Evolutionary conservation across 2,113 vertebrate species (phyloP).

Genomic region (Astur gentilis): DNA sequence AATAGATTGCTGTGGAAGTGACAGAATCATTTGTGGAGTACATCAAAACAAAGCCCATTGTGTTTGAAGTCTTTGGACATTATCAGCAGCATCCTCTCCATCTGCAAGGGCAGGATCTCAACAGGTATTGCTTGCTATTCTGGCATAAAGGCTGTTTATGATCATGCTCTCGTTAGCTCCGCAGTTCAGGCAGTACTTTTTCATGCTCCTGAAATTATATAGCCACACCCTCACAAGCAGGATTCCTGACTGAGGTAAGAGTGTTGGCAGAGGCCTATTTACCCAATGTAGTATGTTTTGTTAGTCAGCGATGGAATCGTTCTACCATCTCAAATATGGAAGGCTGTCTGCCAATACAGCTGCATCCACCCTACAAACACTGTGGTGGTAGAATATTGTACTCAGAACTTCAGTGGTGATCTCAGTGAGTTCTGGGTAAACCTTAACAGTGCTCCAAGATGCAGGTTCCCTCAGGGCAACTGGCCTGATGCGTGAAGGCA

Average conservation of each 20-base stretch:
- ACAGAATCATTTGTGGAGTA: slow-evolving; percentile 96
- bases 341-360: background rate
- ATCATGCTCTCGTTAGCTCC: background rate
- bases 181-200: background rate
- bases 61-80: slow-evolving; percentile 98
- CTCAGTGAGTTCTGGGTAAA: background rate
- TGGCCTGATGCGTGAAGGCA: too few relatives aligned
- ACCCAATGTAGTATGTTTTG: background rate
- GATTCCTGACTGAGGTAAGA: background rate
- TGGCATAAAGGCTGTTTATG: background rate
- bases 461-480: background rate
- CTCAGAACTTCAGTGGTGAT: background rate
- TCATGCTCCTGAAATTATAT: background rate
- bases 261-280: background rate
- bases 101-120: slow-evolving; percentile 86
- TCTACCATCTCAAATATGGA: background rate
- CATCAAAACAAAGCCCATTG: slow-evolving; percentile 93
- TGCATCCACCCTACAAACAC: background rate
- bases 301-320: background rate
- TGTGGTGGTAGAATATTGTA: background rate
- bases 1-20: slow-evolving; percentile 93
- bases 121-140: slow-evolving; percentile 75
- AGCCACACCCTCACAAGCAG: background rate
- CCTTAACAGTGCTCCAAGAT: background rate
- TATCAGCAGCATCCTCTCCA: slow-evolving; percentile 95